phyloP scores from a whole-genome alignment of 1,140 invertebrate genomes.

The Potamilus streckersoni region DNA sequence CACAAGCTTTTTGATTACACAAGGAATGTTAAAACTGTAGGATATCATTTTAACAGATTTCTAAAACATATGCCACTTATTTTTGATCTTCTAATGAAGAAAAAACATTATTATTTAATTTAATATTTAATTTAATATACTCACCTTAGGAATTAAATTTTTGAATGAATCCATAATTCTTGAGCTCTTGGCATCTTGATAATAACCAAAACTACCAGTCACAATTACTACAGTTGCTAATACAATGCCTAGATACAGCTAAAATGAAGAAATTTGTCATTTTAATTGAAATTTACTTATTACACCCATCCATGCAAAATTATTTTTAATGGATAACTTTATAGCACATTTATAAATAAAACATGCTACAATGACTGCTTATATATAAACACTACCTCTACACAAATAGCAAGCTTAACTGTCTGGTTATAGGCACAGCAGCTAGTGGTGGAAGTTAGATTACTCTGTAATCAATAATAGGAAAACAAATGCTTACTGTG shows the following conservation, averaged over 20 bases:
- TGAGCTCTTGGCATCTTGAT: conserved; percentile 67
- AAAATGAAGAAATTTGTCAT: conserved; percentile 6
- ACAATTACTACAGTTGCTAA: conserved; percentile 66
- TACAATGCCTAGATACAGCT: conserved; percentile 69
- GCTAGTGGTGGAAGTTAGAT: neutral
- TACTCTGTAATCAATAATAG: too few relatives aligned
- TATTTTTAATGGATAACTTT: neutral
- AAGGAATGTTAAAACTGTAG: too few relatives aligned
- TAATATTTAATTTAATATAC: neutral
- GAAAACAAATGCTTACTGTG: too few relatives aligned
- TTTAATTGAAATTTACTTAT: neutral
- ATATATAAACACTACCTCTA: neutral
- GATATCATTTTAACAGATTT: too few relatives aligned
- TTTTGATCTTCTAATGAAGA: too few relatives aligned
- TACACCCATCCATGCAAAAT: neutral
- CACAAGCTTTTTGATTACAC: too few relatives aligned
- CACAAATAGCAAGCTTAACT: neutral
- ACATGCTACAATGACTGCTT: neutral
- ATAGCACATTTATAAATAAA: neutral
- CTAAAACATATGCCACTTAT: too few relatives aligned
- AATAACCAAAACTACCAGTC: conserved; percentile 68
- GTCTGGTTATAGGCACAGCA: neutral
- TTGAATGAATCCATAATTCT: conserved; percentile 70
- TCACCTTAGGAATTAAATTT: conserved; percentile 66
- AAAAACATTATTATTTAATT: neutral